Evolutionary conservation across 2,888 invertebrate species (phyloP).

Genomic region (Acronicta leporina): DNA sequence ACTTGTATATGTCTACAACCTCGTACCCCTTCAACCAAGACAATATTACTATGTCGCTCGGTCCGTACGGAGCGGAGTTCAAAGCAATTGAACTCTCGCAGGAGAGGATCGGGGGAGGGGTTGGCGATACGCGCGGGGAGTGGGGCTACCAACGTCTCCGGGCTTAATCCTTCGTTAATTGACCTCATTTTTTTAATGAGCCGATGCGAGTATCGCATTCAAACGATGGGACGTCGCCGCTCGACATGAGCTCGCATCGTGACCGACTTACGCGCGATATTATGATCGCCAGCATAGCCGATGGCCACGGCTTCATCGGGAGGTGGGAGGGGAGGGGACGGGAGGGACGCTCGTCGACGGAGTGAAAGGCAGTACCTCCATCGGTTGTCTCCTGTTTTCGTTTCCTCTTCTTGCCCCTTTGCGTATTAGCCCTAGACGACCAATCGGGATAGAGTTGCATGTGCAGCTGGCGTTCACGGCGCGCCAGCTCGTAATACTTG

Average conservation of each 20-base stretch:
- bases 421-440: constrained; percentile 99
- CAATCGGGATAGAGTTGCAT: constrained; percentile 99
- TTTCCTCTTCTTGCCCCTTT: constrained; percentile 99
- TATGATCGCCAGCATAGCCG: constrained; percentile 36
- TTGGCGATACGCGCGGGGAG: constrained; percentile 52
- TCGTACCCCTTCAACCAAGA: constrained; percentile 87
- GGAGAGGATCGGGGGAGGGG: constrained; percentile 61
- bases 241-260: constrained; percentile 64
- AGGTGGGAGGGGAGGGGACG: constrained; percentile 37
- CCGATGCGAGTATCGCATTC: constrained; percentile 64
- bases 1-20: constrained; percentile 86
- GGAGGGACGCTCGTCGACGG: constrained; percentile 71
- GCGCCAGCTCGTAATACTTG: constrained; percentile 99
- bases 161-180: constrained; percentile 84
- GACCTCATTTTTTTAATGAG: constrained; percentile 84
- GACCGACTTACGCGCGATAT: constrained; percentile 59
- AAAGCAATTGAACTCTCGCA: constrained; percentile 82
- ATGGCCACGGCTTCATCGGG: constrained; percentile 30
- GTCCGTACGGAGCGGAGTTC: constrained; percentile 73
- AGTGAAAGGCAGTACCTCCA: constrained; percentile 95
- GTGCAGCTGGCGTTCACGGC: constrained; percentile 99
- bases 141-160: constrained; percentile 78
- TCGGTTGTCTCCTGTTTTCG: constrained; percentile 99
- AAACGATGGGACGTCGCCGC: constrained; percentile 74
- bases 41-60: constrained; percentile 83